A percentile compares a stretch with the other conserved stretches of the same genome.
phyloP scores from a whole-genome alignment of 2,888 invertebrate genomes.

The Monopis laevigella region DNA sequence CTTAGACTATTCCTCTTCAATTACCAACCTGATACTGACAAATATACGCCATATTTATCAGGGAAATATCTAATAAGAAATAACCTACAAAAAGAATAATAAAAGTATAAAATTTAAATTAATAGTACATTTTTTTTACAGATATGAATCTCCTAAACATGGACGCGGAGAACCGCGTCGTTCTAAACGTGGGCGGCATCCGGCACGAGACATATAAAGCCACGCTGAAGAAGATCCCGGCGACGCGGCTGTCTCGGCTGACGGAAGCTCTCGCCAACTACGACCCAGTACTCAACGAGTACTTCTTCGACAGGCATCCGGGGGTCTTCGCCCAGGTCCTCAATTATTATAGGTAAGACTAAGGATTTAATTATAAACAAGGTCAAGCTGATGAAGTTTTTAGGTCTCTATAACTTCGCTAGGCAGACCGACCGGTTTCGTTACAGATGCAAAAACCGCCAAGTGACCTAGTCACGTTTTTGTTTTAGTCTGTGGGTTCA shows the following conservation, averaged over 20 bases:
- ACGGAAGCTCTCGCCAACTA: conserved; percentile 99
- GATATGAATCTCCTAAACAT: conserved; percentile 91
- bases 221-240: conserved; percentile 96
- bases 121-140: conserved; percentile 21
- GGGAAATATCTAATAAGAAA: too few relatives aligned
- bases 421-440: too few relatives aligned
- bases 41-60: too few relatives aligned
- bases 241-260: conserved; percentile 90
- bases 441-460: too few relatives aligned
- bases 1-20: too few relatives aligned
- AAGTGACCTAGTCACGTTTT: too few relatives aligned
- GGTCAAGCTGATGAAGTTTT: too few relatives aligned
- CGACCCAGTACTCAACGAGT: conserved; percentile 98
- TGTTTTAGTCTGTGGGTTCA: too few relatives aligned
- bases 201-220: conserved; percentile 97
- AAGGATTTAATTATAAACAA: too few relatives aligned
- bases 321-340: conserved; percentile 96
- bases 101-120: not conserved
- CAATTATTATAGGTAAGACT: conserved; percentile 93
- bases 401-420: too few relatives aligned
- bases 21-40: too few relatives aligned
- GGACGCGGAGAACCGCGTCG: conserved; percentile 98
- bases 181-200: conserved; percentile 98
- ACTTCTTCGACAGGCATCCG: conserved; percentile 98
- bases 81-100: too few relatives aligned